Conservation (phyloP, 2,797 vertebrate genomes). For the Microctenopoma steveboyesi region DNA sequence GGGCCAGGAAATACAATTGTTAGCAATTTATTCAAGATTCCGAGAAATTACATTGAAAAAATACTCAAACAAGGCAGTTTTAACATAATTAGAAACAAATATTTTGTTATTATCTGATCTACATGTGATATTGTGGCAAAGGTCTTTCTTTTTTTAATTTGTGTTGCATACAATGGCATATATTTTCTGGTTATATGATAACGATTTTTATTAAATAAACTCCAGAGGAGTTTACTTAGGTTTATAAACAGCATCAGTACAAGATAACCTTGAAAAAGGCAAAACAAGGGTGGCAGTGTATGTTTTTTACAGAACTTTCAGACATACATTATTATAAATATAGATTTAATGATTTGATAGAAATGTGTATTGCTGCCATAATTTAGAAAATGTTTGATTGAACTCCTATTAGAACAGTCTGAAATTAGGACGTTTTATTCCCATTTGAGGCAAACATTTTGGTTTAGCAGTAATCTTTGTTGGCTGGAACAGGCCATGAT, state of each 20-base stretch:
- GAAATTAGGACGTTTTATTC: too few species aligned
- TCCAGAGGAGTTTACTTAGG: constrained; percentile 9
- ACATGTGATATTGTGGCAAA: background rate
- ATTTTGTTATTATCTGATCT: background rate
- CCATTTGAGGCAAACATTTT: too few species aligned
- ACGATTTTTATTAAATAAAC: constrained; percentile 39
- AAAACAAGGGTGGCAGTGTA: constrained; percentile 9
- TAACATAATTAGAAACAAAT: background rate
- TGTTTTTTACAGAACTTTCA: background rate
- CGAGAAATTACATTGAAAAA: background rate
- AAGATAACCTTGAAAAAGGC: constrained; percentile 41
- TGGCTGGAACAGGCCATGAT: too few species aligned
- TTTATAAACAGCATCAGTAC: constrained; percentile 50
- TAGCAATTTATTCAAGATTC: background rate
- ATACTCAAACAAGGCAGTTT: background rate
- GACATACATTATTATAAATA: background rate
- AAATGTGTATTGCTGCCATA: background rate
- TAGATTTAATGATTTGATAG: background rate
- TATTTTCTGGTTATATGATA: constrained; percentile 8
- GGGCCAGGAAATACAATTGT: background rate
- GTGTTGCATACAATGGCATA: background rate
- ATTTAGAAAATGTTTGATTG: too few species aligned
- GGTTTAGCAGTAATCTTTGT: too few species aligned
- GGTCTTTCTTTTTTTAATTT: background rate
- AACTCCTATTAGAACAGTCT: too few species aligned